These are phyloP conservation scores for Trachelus troglodyta DNA, from an alignment of 2,888 invertebrate species.

Conservation along the genomic window DNA sequence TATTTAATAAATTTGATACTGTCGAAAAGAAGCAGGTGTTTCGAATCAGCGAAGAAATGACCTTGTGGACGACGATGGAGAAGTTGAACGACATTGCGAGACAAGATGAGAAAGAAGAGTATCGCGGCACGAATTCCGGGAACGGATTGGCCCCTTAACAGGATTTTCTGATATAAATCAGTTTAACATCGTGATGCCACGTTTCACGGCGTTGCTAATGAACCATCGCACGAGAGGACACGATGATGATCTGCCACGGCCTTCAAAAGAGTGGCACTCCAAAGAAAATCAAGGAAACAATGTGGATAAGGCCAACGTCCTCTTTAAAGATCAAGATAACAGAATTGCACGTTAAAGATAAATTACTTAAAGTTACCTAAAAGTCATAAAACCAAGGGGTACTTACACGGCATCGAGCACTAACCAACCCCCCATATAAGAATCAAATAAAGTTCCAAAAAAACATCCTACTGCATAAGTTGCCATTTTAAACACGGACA, in stretches of 20 bases:
- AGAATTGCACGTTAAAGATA: neutral
- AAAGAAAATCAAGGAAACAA: neutral
- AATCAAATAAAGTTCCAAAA: rapidly evolving
- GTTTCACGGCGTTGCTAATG: slow-evolving; percentile 30
- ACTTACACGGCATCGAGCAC: neutral
- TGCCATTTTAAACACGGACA: neutral
- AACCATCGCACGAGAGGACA: slow-evolving; percentile 25
- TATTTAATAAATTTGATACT: neutral
- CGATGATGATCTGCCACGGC: slow-evolving; percentile 32
- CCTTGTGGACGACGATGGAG: neutral
- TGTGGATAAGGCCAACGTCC: neutral
- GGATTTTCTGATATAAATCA: slow-evolving; percentile 36
- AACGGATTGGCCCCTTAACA: slow-evolving; percentile 23
- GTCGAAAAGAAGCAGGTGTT: neutral
- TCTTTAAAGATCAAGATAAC: neutral
- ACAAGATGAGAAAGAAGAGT: neutral
- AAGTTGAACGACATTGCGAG: neutral
- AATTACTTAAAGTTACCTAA: no score
- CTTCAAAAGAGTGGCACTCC: neutral
- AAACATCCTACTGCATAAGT: neutral
- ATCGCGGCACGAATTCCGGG: slow-evolving; percentile 11
- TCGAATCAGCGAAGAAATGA: neutral
- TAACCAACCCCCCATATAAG: neutral
- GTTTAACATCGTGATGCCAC: slow-evolving; percentile 20
- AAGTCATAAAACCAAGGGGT: neutral